Base-by-base conservation (phyloP, 23 tunicate species). In the Pegea sp. region DNA sequence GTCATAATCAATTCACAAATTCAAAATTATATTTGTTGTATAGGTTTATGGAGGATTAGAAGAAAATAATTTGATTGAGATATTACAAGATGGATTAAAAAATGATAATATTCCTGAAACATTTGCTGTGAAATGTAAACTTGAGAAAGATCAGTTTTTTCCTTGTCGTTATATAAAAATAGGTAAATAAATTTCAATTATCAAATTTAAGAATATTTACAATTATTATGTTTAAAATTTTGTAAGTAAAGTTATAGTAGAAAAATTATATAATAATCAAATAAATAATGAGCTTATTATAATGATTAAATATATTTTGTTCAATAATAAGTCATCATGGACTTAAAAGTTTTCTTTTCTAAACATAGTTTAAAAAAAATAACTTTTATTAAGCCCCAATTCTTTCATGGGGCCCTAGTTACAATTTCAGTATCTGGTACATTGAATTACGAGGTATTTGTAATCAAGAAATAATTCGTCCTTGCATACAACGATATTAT, bases 341-440 rank as follows among this genome's bases (percentile, higher is more conserved):
- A 38, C 46, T 38, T 38, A 38, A 38, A 11, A 38, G 13, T 38
- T 8, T 38, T 11, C 46, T 8, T 38, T 38, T 11, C 46, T 38
- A 8, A 38, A 38, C 11, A 38, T 8, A 16, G 46, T 38, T 38
- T 38, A 11, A 38, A 8, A 16, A 8, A 8, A 16, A 8, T 38
- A 8, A 38, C 11, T 38, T 57, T 30, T 34, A 57, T 60, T 26
- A 32, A 76, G 92, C 67, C 2, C 78, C 92, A 16, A 30, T 78
- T 20, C 30, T 78, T 22, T 64, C 92, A 3, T 78, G 92, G 92
- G 92, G 92, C n/a, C 59, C 92, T 26, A 75, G 71, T 24, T 78
- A 64, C 48, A 78, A 78, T 43, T 78, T 78, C 58, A 78, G 92
- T 31, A 78, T 78, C n/a, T 78, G 92, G 92, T 49, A 64, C 33